Percentiles rank a stretch among this genome's conserved stretches.
Conservation (phyloP, 2,888 invertebrate genomes). For the Euspilapteryx auroguttella region DNA sequence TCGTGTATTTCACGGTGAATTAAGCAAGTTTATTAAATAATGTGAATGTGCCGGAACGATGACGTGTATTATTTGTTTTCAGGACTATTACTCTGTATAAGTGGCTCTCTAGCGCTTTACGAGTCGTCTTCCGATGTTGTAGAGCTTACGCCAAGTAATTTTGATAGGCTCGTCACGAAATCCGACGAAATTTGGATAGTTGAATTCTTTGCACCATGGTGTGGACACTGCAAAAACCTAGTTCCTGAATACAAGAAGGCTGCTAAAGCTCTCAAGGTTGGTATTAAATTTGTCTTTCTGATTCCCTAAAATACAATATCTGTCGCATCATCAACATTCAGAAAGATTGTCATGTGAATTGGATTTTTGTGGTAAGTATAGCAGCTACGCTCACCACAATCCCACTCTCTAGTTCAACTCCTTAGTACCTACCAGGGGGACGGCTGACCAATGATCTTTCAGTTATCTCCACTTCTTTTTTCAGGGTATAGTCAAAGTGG, state of each 20-base stretch:
- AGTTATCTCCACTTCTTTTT: too few species aligned
- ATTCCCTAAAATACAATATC: too few species aligned
- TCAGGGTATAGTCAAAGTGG: slow-evolving; percentile 90
- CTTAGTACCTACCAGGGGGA: too few species aligned
- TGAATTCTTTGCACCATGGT: slow-evolving; percentile 97
- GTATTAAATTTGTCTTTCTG: too few species aligned
- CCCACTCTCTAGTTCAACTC: too few species aligned
- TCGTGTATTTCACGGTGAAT: too few species aligned
- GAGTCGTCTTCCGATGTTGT: slow-evolving; percentile 76
- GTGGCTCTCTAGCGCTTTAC: slow-evolving; percentile 57
- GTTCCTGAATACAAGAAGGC: slow-evolving; percentile 94
- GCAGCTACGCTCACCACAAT: too few species aligned
- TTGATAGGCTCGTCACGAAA: slow-evolving; percentile 79
- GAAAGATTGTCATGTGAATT: too few species aligned
- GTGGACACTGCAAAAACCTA: slow-evolving; percentile 86
- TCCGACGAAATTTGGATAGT: slow-evolving; percentile 92
- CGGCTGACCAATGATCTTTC: too few species aligned
- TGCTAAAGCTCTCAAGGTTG: slow-evolving; percentile 87
- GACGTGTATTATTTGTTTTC: slow-evolving; percentile 30
- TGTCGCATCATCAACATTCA: too few species aligned
- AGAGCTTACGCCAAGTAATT: slow-evolving; percentile 84
- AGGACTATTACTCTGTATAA: slow-evolving; percentile 37
- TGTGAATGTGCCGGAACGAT: too few species aligned
- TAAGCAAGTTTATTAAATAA: slow-evolving; percentile 4
- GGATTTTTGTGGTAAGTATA: too few species aligned